Conservation (phyloP, 2,797 vertebrate species). For the Pyrocephalus nanus region DNA sequence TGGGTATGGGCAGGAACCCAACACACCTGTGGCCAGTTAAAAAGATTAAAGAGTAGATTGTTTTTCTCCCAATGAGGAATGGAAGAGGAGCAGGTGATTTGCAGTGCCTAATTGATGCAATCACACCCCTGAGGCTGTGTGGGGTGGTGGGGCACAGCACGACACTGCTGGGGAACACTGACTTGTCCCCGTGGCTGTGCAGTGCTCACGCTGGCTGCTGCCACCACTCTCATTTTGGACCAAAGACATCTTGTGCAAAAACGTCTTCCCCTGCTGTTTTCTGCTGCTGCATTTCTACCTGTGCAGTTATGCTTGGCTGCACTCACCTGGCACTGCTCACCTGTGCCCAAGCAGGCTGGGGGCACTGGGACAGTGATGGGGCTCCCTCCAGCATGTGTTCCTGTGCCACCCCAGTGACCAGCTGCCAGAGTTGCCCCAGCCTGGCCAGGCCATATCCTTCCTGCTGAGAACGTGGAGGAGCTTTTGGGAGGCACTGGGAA, state of each 20-base stretch:
- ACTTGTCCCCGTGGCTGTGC: rapidly evolving
- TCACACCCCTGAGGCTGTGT: not conserved
- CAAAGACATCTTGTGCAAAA: not conserved
- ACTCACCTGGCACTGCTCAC: rapidly evolving
- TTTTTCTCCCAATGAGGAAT: rapidly evolving
- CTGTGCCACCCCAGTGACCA: rapidly evolving
- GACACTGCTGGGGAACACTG: rapidly evolving
- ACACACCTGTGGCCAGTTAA: not conserved
- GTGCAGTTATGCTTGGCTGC: not conserved
- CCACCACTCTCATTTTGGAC: not conserved
- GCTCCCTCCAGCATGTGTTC: rapidly evolving
- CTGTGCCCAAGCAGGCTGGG: rapidly evolving
- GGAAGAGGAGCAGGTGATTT: not conserved
- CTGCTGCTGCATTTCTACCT: not conserved
- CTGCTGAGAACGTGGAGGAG: rapidly evolving
- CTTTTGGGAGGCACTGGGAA: not conserved
- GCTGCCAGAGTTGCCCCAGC: not conserved
- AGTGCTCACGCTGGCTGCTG: rapidly evolving
- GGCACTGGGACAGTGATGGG: too few relatives aligned
- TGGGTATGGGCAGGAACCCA: not conserved
- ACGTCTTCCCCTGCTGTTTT: not conserved
- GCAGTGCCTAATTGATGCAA: rapidly evolving
- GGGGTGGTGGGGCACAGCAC: rapidly evolving
- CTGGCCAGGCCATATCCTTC: rapidly evolving
- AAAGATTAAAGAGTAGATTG: not conserved